Conservation (phyloP, 1,140 invertebrate genomes). For the Drosophila athabasca region DNA sequence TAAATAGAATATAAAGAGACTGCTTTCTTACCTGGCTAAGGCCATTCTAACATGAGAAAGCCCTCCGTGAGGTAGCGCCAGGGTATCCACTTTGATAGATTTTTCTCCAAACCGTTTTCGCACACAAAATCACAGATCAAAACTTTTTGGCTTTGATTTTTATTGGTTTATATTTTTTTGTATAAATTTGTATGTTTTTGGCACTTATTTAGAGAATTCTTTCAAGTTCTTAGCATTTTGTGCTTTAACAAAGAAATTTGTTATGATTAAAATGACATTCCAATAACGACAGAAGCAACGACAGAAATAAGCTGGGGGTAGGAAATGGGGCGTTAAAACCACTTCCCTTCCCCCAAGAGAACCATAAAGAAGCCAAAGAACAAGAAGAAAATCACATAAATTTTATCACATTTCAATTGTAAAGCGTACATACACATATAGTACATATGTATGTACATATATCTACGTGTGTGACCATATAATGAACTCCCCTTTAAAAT, state of each 20-base stretch:
- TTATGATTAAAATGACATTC: neutral
- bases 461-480: conserved; percentile 63
- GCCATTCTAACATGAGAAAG: conserved; percentile 87
- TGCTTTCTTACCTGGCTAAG: conserved; percentile 85
- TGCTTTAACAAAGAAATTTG: conserved; percentile 6
- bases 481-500: conserved; percentile 50
- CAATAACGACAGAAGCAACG: conserved; percentile 10
- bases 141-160: conserved; percentile 22
- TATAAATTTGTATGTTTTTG: conserved; percentile 17
- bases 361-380: conserved; percentile 3
- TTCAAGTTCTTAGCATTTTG: conserved; percentile 38
- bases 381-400: conserved; percentile 21
- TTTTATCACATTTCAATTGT: conserved; percentile 67
- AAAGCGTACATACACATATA: neutral
- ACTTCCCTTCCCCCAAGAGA: neutral
- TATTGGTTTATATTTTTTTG: neutral
- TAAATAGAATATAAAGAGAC: neutral
- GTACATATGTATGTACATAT: too few species aligned
- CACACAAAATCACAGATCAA: conserved; percentile 48
- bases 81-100: conserved; percentile 85
- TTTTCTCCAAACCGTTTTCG: conserved; percentile 40
- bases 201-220: conserved; percentile 23
- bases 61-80: conserved; percentile 85
- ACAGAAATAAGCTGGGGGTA: neutral
- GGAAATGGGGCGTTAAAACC: too few species aligned